Conservation (phyloP, 2,797 vertebrate species). For the Petrocephalus schoutedeni region DNA sequence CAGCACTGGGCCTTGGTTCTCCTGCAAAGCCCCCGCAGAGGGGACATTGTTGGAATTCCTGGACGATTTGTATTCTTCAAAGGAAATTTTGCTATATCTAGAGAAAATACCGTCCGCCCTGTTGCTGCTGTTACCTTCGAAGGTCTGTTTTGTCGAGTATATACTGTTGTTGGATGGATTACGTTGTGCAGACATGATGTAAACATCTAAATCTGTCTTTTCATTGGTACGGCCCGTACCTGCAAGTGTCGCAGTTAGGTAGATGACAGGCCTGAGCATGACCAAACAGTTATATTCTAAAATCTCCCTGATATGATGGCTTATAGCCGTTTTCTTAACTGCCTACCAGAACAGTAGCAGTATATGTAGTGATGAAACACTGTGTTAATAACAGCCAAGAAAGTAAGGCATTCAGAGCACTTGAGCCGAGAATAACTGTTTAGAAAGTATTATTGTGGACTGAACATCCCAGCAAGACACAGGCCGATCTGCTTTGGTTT, state of each 20-base stretch:
- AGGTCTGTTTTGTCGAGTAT: slow-evolving; percentile 1
- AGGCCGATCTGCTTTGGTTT: not conserved
- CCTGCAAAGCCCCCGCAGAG: slow-evolving; percentile 40
- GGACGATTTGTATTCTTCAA: slow-evolving; percentile 42
- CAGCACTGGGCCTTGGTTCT: slow-evolving; percentile 30
- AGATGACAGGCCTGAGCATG: not conserved
- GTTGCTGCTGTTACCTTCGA: slow-evolving; percentile 49
- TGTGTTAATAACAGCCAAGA: not conserved
- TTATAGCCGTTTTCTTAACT: not conserved
- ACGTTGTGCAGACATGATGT: not conserved
- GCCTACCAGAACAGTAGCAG: not conserved
- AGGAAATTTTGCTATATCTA: slow-evolving; percentile 46
- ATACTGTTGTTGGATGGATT: not conserved
- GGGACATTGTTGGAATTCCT: slow-evolving; percentile 59
- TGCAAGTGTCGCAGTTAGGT: not conserved
- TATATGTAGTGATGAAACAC: not conserved
- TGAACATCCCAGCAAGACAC: not conserved
- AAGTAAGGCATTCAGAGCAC: not conserved
- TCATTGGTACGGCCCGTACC: not conserved
- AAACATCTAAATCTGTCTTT: not conserved
- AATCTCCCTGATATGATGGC: not conserved
- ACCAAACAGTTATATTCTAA: slow-evolving; percentile 1
- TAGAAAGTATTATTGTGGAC: not conserved
- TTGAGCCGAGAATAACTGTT: not conserved
- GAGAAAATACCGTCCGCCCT: slow-evolving; percentile 37